Evolutionary conservation across 2,888 invertebrate species (phyloP), one percentile per base, ranked within the genome.

Genomic region (Drymonia ruficornis): DNA sequence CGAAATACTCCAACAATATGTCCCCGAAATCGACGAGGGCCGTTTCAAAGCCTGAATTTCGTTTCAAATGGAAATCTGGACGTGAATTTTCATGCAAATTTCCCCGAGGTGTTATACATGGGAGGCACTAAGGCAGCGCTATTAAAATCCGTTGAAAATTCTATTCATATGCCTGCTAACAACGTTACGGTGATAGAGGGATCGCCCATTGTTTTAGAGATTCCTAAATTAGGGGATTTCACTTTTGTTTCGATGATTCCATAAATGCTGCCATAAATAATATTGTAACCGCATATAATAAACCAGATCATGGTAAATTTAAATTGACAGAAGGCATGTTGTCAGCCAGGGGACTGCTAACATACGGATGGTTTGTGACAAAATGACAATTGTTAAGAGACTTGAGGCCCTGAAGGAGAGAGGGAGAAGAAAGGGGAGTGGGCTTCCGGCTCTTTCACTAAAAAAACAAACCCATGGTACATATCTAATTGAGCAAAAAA

Each of bases 81-180:
- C 61, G 65, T 60, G 74, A 70, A 73, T 73, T 72, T 73, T 72
- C 74, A 73, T 72, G 74, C 57, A 72, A 72, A 73, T 73, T 70
- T 72, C 65, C 63, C 69, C 46, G 62, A 72, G 72, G 67, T 72
- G 68, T 70, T 70, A 63, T 68, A 70, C 72, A 65, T 54, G 56
- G 62, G 53, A 57, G 66, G 50, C 52, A 54, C 56, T 56, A 58
- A 61, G 61, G 61, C 44, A 53, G 36, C 31, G 50, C 57, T 61
- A 64, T 71, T 65, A 72, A 63, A 70, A 71, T 70, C 61, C 59
- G 44, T 48, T 55, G 63, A 59, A 61, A 65, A 65, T 70, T 67
- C 61, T 70, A 61, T 65, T 69, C 70, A 69, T 68, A 53, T 56
- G 55, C 29, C 29, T 58, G 60, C 62, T 61, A 67, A 69, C 63